A percentile compares a stretch with the other conserved stretches of the same genome.
These are phyloP conservation scores for Tortrix viridana DNA, from an alignment of 2,888 invertebrate genomes.

Conservation along the genomic window DNA sequence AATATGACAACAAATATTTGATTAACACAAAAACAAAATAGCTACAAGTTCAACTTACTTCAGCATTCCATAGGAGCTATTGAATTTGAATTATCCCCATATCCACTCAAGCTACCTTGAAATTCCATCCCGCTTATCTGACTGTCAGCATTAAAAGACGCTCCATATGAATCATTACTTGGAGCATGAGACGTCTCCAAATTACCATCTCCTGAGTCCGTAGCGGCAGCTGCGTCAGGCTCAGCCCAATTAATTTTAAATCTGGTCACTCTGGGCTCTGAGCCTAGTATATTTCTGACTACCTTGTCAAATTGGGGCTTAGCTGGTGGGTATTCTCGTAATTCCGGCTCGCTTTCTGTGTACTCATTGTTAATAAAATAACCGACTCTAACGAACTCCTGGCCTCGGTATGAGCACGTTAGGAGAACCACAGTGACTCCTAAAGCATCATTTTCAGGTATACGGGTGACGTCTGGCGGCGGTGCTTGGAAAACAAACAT, in stretches of 20 bases:
- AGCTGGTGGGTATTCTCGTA: conserved; percentile 96
- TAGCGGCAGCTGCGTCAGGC: conserved; percentile 72
- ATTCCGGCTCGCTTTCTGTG: conserved; percentile 93
- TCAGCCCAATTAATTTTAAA: conserved; percentile 99
- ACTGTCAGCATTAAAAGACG: conserved; percentile 73
- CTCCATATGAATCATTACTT: conserved; percentile 73
- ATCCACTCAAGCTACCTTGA: conserved; percentile 74
- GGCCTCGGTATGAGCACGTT: conserved; percentile 95
- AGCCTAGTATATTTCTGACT: conserved; percentile 91
- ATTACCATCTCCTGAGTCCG: conserved; percentile 69
- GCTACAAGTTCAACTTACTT: conserved; percentile 53
- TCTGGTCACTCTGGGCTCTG: conserved; percentile 95
- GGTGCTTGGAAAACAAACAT: conserved; percentile 97
- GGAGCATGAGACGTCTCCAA: conserved; percentile 66
- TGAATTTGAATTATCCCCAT: conserved; percentile 86
- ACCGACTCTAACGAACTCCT: conserved; percentile 98
- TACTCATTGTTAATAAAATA: conserved; percentile 99
- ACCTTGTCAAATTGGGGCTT: conserved; percentile 97
- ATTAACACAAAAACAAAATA: neutral
- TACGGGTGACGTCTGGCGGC: conserved; percentile 96
- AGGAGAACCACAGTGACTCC: conserved; percentile 98
- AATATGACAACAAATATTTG: no score
- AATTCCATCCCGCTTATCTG: conserved; percentile 75
- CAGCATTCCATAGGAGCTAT: conserved; percentile 86
- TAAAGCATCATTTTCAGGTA: conserved; percentile 98